Conservation (phyloP, 2,888 invertebrate genomes). For the Drosophila paracracens region DNA sequence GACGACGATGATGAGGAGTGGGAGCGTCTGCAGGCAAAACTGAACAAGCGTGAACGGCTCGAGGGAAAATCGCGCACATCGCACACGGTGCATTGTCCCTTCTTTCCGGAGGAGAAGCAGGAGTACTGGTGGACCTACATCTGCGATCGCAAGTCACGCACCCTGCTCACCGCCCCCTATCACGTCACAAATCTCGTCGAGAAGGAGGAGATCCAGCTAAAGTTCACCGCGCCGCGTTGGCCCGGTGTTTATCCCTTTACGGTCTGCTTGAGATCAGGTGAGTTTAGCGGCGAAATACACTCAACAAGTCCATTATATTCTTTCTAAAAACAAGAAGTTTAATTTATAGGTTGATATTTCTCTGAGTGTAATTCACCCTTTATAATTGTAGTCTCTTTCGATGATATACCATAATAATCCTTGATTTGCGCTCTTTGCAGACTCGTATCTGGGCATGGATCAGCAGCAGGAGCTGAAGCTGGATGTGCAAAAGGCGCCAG, state of each 20-base stretch:
- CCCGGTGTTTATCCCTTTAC: constrained; percentile 96
- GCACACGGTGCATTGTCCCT: constrained; percentile 98
- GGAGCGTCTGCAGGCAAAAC: constrained; percentile 94
- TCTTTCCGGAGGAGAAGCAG: constrained; percentile 97
- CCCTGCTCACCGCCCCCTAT: constrained; percentile 95
- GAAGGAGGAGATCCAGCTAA: constrained; percentile 95
- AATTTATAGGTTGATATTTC: background rate
- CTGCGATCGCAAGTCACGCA: constrained; percentile 96
- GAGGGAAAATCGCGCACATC: constrained; percentile 97
- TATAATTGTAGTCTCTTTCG: background rate
- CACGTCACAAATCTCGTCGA: constrained; percentile 96
- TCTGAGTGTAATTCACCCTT: background rate
- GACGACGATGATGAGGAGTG: constrained; percentile 95
- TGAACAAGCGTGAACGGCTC: constrained; percentile 94
- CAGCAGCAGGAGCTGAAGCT: constrained; percentile 97
- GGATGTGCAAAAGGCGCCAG: constrained; percentile 98
- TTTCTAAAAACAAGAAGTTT: no score
- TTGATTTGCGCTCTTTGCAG: constrained; percentile 83
- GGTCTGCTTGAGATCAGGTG: constrained; percentile 94
- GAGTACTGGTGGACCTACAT: constrained; percentile 99
- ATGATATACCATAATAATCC: background rate
- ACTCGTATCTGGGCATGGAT: constrained; percentile 99
- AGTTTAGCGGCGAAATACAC: constrained; percentile 10
- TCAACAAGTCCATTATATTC: background rate
- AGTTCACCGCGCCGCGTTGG: constrained; percentile 98